Percentiles rank a stretch among this genome's conserved stretches.
These are phyloP conservation scores for Koerneria pararmatus DNA, from an alignment of 2,888 invertebrate species.

Conservation along the genomic window DNA sequence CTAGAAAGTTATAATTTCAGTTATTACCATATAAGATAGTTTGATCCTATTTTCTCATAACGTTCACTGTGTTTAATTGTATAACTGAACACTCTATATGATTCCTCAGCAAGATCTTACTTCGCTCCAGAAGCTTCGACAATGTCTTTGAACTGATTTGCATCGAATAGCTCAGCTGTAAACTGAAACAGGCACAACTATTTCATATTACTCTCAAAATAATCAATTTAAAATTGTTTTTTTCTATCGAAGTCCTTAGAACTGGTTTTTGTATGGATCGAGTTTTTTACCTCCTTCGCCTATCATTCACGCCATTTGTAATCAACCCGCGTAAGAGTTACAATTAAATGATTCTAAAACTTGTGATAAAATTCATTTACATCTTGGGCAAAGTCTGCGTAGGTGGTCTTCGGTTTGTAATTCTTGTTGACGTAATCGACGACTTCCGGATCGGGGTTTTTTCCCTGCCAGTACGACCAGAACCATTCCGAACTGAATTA, in stretches of 20 bases:
- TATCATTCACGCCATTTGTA: no score
- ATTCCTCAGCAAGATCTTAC: slow-evolving; percentile 62
- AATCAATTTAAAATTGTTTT: neutral
- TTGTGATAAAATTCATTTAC: no score
- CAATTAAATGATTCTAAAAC: no score
- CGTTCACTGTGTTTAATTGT: neutral
- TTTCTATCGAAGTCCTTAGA: neutral
- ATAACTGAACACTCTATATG: neutral
- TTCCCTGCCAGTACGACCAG: slow-evolving; percentile 57
- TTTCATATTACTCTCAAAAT: no score
- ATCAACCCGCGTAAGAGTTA: no score
- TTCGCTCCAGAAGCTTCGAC: slow-evolving; percentile 81
- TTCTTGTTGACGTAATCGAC: slow-evolving; percentile 74
- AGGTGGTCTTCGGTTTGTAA: slow-evolving; percentile 79
- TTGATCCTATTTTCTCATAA: neutral
- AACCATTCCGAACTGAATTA: slow-evolving; percentile 77
- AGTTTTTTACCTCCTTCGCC: no score
- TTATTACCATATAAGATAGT: neutral
- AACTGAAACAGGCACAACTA: slow-evolving; percentile 65
- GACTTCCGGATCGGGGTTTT: slow-evolving; percentile 41
- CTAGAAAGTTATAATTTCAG: neutral
- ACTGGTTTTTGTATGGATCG: no score
- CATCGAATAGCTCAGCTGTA: slow-evolving; percentile 82
- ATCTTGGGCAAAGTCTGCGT: slow-evolving; percentile 78
- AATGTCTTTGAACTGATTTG: slow-evolving; percentile 78